Conservation (phyloP, 1,140 invertebrate species). For the Manduca sexta region DNA sequence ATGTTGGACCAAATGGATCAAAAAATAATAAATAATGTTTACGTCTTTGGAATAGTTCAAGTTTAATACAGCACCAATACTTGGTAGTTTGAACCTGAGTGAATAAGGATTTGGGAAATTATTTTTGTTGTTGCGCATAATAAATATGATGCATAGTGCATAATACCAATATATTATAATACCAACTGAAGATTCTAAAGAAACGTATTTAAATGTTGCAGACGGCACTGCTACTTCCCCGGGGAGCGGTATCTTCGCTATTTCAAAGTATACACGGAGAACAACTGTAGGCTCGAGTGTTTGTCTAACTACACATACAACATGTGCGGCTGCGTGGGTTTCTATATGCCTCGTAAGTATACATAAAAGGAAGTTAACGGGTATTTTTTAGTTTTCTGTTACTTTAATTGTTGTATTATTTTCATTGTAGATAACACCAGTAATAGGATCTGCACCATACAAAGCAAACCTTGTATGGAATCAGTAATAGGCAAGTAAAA, state of each 20-base stretch:
- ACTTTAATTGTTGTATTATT: too few species aligned
- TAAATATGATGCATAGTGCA: too few species aligned
- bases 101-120: too few species aligned
- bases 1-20: too few species aligned
- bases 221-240: slow-evolving; percentile 73
- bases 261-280: slow-evolving; percentile 78
- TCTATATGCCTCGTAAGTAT: slow-evolving; percentile 21
- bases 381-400: background rate
- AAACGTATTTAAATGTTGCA: slow-evolving; percentile 2
- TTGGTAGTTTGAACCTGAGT: too few species aligned
- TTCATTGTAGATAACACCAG: background rate
- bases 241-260: slow-evolving; percentile 68
- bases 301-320: slow-evolving; percentile 50
- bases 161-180: too few species aligned
- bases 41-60: too few species aligned
- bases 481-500: background rate
- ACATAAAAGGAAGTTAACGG: too few species aligned
- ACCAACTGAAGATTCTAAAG: too few species aligned
- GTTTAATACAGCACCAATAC: too few species aligned
- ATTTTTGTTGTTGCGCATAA: too few species aligned
- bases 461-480: background rate
- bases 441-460: background rate
- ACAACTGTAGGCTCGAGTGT: slow-evolving; percentile 29
- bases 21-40: too few species aligned
- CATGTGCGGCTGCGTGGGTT: slow-evolving; percentile 15